Conservation (phyloP, 2,113 vertebrate species). For the Carassius carassius region DNA sequence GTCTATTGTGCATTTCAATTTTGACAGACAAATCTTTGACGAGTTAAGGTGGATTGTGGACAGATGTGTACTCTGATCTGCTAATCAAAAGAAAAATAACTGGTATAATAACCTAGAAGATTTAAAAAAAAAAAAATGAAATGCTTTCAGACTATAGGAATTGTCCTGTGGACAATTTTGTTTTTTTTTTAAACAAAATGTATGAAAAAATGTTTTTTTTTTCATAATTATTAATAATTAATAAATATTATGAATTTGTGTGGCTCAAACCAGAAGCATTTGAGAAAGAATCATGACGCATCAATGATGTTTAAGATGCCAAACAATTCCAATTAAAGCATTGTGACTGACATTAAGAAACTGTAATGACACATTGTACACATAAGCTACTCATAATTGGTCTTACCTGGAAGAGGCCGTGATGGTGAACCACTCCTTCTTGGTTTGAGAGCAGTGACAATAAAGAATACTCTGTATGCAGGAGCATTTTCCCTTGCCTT, state of each 20-base stretch:
- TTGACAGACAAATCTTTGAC: not conserved
- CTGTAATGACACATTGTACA: too few species aligned
- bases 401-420: constrained; percentile 95
- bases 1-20: not conserved
- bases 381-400: not conserved
- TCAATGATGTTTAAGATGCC: too few species aligned
- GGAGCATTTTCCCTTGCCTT: constrained; percentile 97
- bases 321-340: too few species aligned
- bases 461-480: constrained; percentile 96
- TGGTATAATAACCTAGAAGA: not conserved
- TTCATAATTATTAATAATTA: too few species aligned
- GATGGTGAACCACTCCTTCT: constrained; percentile 97
- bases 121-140: too few species aligned
- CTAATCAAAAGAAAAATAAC: not conserved
- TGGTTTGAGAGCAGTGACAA: constrained; percentile 95
- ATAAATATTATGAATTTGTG: not conserved
- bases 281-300: not conserved
- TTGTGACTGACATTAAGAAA: too few species aligned
- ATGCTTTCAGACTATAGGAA: too few species aligned
- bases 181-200: too few species aligned
- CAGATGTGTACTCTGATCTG: not conserved
- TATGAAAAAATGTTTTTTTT: too few species aligned
- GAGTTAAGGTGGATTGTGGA: not conserved
- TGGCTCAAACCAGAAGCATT: not conserved
- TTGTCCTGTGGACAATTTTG: too few species aligned